A percentile compares a stretch with the other conserved stretches of the same genome.
Evolutionary conservation across 2,113 vertebrate genomes (phyloP).

Genomic region (Calyptomena viridis): DNA sequence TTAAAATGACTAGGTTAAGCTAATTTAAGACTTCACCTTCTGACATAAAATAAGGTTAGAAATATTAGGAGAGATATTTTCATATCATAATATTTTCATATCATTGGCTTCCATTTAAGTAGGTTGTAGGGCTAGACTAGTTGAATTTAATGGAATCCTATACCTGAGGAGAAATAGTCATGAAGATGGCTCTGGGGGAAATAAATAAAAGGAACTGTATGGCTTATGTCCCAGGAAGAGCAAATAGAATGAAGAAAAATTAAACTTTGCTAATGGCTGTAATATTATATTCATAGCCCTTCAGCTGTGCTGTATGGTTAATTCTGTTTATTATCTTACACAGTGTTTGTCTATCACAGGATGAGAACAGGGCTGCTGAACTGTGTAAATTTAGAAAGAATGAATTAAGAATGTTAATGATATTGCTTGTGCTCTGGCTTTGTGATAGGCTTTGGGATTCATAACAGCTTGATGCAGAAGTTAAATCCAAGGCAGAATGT

Average conservation of each 20-base stretch:
- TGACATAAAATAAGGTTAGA: background rate
- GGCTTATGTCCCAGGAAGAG: background rate
- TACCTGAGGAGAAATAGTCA: background rate
- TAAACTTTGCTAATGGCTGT: background rate
- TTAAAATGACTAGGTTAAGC: background rate
- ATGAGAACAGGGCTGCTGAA: background rate
- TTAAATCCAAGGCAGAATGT: background rate
- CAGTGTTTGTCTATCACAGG: background rate
- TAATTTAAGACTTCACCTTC: background rate
- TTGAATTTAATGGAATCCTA: background rate
- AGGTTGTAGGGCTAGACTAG: background rate
- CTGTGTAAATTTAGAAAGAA: background rate
- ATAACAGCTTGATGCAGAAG: background rate
- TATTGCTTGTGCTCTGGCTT: background rate
- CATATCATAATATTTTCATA: background rate
- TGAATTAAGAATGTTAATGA: background rate
- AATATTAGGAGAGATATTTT: background rate
- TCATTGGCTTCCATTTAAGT: background rate
- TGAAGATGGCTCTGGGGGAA: background rate
- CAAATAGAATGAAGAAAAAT: background rate
- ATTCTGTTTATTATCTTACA: background rate
- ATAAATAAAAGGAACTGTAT: accelerated
- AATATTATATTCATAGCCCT: background rate
- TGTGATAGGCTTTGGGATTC: background rate
- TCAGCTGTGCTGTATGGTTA: background rate